Conservation (phyloP, 2,797 vertebrate genomes). For the Pangasius larnaudii region DNA sequence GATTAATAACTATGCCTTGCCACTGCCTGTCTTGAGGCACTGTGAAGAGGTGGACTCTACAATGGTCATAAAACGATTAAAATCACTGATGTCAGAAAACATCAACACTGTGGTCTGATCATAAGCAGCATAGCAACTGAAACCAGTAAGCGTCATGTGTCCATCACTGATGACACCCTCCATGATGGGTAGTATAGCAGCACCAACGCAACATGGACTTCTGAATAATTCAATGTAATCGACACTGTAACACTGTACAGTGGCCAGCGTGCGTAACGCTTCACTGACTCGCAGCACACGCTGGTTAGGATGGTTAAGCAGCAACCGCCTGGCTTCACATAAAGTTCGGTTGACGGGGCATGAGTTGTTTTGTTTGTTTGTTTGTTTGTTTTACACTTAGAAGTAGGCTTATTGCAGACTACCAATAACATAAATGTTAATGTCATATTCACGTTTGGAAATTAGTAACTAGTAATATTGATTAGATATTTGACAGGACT, state of each 20-base stretch:
- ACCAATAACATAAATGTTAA: neutral
- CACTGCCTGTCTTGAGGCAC: neutral
- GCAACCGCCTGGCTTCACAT: neutral
- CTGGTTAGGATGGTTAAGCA: neutral
- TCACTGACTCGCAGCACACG: conserved; percentile 31
- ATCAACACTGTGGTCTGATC: neutral
- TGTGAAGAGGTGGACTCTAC: neutral
- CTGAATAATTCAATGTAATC: conserved; percentile 59
- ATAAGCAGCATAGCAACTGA: neutral
- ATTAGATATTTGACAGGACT: neutral
- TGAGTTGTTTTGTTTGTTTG: neutral
- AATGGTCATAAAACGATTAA: conserved; percentile 9
- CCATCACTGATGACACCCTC: neutral
- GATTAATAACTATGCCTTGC: neutral
- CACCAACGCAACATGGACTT: conserved; percentile 34
- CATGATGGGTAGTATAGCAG: conserved; percentile 11
- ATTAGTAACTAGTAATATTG: neutral
- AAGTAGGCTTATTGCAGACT: neutral
- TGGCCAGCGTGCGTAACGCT: conserved; percentile 18
- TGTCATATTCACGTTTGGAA: neutral
- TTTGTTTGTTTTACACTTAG: neutral
- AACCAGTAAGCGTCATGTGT: neutral
- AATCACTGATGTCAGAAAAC: neutral
- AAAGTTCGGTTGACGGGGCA: neutral
- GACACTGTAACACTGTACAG: conserved; percentile 51